Base-by-base conservation (phyloP, 2,113 vertebrate species). In the Saccopteryx leptura region DNA sequence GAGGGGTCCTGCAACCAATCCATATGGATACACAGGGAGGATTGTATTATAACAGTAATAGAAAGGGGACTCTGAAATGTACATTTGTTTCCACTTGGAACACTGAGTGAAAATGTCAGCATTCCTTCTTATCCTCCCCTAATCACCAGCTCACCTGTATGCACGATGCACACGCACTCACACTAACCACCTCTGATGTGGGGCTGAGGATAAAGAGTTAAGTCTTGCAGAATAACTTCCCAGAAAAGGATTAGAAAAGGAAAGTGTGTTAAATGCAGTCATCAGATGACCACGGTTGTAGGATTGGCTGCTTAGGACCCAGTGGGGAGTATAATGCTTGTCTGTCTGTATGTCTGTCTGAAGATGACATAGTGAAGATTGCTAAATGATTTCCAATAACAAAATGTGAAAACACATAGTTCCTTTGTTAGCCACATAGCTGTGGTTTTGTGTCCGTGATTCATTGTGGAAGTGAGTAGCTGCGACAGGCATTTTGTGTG, bases 401-500 rank as follows among this genome's bases (percentile, higher is more conserved):
- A 63, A 94, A 83, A 94, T 96, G 68, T 65, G 82, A 94, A 97
- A 96, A 94, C 90, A 96, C 96, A 91, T 50, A 95, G 96, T 91
- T 97, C 86, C 83, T 96, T 91, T 85, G 95, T 94, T 80, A 84
- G 91, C 79, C 83, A n/a, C 96, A 95, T 95, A 96, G 91, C 93
- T 97, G 97, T 93, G 97, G 97, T 97, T 97, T 98, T 85, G 89
- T 90, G 96, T 95, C 84, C 11, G 2, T 98, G 97, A 96, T 97
- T 98, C 97, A 97, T 8, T 92, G 96, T 96, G 97, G 97, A 98
- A 97, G 97, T 97, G 97, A 97, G 96, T 94, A 91, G 94, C 95
- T 93, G 46, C 1, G 2, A 93, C 96, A 96, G 93, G 97, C 96
- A 97, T 97, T 94, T 92, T 94, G 94, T 94, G 39, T 39, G 39